Conservation (phyloP, 2,113 vertebrate genomes). For the Corydoras sp. region DNA sequence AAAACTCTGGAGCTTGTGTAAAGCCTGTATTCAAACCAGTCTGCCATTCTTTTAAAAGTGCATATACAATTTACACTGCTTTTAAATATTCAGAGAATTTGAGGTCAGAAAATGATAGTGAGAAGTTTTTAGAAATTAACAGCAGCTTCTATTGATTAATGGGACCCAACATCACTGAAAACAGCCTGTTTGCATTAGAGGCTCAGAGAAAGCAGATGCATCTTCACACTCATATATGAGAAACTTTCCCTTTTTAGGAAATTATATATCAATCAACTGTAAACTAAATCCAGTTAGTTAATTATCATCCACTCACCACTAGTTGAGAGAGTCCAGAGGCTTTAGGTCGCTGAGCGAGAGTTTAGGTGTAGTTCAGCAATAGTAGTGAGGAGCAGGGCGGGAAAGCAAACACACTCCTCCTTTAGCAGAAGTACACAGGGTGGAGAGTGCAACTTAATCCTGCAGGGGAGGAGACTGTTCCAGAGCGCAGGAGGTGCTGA, state of each 20-base stretch:
- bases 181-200: background rate
- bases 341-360: background rate
- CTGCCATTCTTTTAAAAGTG: background rate
- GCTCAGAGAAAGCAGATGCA: background rate
- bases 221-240: background rate
- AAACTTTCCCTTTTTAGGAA: too few relatives aligned
- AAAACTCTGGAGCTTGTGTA: background rate
- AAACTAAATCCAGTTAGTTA: background rate
- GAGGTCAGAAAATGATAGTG: too few relatives aligned
- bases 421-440: conserved; percentile 3
- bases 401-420: conserved; percentile 34
- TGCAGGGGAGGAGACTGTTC: background rate
- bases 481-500: background rate
- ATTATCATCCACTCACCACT: background rate
- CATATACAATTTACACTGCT: too few relatives aligned
- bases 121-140: too few relatives aligned
- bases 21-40: background rate
- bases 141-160: too few relatives aligned
- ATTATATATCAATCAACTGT: background rate
- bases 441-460: background rate
- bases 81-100: too few relatives aligned
- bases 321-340: background rate
- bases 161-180: too few relatives aligned
- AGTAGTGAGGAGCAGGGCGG: conserved; percentile 31
- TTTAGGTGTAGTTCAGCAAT: background rate